A percentile compares a stretch with the other conserved stretches of the same genome.
Evolutionary conservation across 2,888 invertebrate species (phyloP).

Genomic region (Nomada flava): DNA sequence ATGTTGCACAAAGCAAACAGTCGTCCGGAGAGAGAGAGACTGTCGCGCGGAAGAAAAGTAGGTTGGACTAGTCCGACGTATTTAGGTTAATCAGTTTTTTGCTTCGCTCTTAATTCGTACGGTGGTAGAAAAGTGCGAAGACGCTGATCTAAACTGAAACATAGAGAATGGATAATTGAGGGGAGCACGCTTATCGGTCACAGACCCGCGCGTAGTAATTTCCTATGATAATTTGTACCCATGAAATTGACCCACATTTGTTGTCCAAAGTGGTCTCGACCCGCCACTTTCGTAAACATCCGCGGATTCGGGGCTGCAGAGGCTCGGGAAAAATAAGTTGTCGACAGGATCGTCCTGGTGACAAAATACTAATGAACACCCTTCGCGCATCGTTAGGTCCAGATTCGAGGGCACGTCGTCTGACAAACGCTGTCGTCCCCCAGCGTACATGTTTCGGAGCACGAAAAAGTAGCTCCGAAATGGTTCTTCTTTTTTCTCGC

Average conservation of each 20-base stretch:
- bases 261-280: neutral
- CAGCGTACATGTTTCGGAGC: too few species aligned
- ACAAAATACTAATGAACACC: slow-evolving; percentile 24
- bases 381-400: slow-evolving; percentile 21
- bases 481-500: too few species aligned
- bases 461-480: too few species aligned
- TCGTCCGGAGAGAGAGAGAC: neutral
- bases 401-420: neutral
- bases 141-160: neutral
- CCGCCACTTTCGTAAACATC: slow-evolving; percentile 17
- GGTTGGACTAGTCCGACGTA: slow-evolving; percentile 28
- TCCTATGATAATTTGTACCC: slow-evolving; percentile 45
- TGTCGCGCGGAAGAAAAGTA: slow-evolving; percentile 14
- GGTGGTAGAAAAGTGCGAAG: neutral
- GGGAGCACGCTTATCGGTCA: slow-evolving; percentile 1
- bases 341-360: slow-evolving; percentile 22
- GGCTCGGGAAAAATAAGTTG: slow-evolving; percentile 24
- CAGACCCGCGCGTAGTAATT: slow-evolving; percentile 11
- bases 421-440: too few species aligned
- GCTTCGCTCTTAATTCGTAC: neutral
- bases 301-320: slow-evolving; percentile 3
- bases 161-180: too few species aligned
- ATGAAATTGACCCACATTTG: slow-evolving; percentile 31
- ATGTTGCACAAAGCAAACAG: slow-evolving; percentile 9
- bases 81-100: slow-evolving; percentile 40